Evolutionary conservation across 2,888 invertebrate genomes (phyloP), one percentile per base, ranked within the genome.

Genomic region (Drosophila antonietae): DNA sequence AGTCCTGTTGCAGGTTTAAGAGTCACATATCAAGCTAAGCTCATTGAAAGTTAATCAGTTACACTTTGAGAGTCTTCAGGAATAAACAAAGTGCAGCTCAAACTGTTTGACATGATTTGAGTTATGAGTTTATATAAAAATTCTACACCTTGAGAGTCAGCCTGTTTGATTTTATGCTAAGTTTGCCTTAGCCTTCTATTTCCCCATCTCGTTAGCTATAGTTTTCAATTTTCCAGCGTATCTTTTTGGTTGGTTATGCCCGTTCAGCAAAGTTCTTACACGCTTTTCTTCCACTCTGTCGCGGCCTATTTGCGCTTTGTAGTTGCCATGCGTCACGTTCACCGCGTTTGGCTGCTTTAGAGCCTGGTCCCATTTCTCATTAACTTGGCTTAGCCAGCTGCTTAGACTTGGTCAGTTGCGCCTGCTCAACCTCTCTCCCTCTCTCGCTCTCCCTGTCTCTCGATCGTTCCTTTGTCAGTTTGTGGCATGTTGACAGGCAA

Each of bases 271-370:
- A 43, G 33, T 33, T 33, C 33, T 33, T 43, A 9, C 20, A 43
- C 43, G 56, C 20, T 20, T 43, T 10, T 44, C 33, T 55, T 39
- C 28, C n/a, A 20, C 33, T n/a, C 28, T 58, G 77, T 79, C 61
- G 59, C 72, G 63, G 53, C 62, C 62, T 53, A 60, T 79, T 68
- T 66, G 64, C 39, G 63, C 33, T 58, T 62, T 57, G 46, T 51
- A 49, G 37, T 53, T 58, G 70, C 79, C 76, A 85, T 73, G 83
- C 71, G 73, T 82, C 82, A 76, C 85, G 86, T 86, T 63, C 74
- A 69, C 56, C 59, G 44, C 73, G 41, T 56, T 56, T 41, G 10
- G 41, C 56, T 55, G 68, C 58, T 56, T 79, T 66, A 63, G 47
- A 57, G 53, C 33, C 33, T 15, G 23, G 41, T 35, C 65, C 74